Evolutionary conservation across 23 tunicate genomes (phyloP), one percentile per base, ranked within the genome.

Genomic region (Aplidium turbinatum): DNA sequence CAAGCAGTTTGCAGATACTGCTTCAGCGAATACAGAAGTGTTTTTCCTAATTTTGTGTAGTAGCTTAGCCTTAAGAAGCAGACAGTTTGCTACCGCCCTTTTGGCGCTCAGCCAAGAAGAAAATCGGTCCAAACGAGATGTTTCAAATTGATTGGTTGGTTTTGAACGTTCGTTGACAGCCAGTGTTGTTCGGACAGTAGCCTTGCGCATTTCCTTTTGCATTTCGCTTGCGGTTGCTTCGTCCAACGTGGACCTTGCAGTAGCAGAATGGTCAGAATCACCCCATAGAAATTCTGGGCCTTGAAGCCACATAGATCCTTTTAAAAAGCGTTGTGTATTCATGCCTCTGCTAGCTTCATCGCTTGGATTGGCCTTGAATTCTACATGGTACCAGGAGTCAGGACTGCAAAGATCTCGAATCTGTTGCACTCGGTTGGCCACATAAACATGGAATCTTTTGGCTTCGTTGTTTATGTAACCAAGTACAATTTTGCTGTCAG

Each of bases 401-500:
- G 69, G 69, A 32, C 39, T 31, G 19, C 38, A 7, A 36, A 62
- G 39, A n/a, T 62, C 69, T 18, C 69, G 69, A 11, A 62, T 62
- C 38, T 62, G 69, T n/a, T 62, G 69, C 38, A 62, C 69, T 25
- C 69, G 69, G 29, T 62, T 62, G 13, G 69, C 69, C 6, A 62
- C 69, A 32, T 30, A 62, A 7, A 62, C 69, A 32, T 62, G 69
- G 29, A 62, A 62, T 11, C 60, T 13, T 25, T 54, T 54, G 60
- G 69, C 69, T 11, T 62, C 69, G 20, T 62, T 62, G 19, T 30
- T 25, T 4, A 67, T 38, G 29, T 67, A 67, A 67, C 55, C 54
- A 20, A 67, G 6, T 4, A 67, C 73, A 38, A 67, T 22, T 38
- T 67, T 67, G 22, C 73, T 38, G 55, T 67, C 73, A 7, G 38